Evolutionary conservation across 1,140 invertebrate species (phyloP), one percentile per base, ranked within the genome.

Genomic region (Nasonia vitripennis): DNA sequence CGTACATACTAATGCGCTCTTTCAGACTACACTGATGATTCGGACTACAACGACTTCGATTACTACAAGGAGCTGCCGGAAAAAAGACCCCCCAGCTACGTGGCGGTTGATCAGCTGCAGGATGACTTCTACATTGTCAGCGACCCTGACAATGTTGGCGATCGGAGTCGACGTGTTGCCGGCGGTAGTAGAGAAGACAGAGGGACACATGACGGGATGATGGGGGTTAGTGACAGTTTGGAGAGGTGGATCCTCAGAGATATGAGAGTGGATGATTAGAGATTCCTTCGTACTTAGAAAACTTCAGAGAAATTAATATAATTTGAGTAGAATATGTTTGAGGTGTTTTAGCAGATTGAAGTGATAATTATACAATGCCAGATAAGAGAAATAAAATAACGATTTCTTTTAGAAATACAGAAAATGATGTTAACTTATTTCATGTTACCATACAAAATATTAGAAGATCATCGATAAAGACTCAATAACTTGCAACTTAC

Each of bases 21-120:
- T 78, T 7, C 84, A 92, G 91, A 91, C 23, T 89, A 91, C 78
- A 88, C 83, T 0, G 89, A 90, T 78, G 91, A 92, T 70, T 87
- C 89, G 9, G 90, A 91, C 34, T 91, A 91, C 62, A 85, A 88
- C 20, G 87, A 91, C 78, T 87, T 89, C 71, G 88, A 90, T 80
- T 88, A 89, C 79, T 90, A 91, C 45, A 88, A 91, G 62, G 89
- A 91, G 68, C 81, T 88, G 31, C 84, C 84, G 27, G 84, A 79
- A 20, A 73, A 85, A 17, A n/a, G 20, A 14, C 23, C 31, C 2
- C 20, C 68, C 78, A 87, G 20, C 12, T 48, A 23, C 14, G 31
- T 62, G 11, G 11, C 31, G 41, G 27, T 17, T 20, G 62, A 81
- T n/a, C 55, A 68, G 37, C 31, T 55, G 45, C 75, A 87, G 20